Base-by-base conservation (phyloP, 2,888 invertebrate genomes). In the Tenodera sinensis region DNA sequence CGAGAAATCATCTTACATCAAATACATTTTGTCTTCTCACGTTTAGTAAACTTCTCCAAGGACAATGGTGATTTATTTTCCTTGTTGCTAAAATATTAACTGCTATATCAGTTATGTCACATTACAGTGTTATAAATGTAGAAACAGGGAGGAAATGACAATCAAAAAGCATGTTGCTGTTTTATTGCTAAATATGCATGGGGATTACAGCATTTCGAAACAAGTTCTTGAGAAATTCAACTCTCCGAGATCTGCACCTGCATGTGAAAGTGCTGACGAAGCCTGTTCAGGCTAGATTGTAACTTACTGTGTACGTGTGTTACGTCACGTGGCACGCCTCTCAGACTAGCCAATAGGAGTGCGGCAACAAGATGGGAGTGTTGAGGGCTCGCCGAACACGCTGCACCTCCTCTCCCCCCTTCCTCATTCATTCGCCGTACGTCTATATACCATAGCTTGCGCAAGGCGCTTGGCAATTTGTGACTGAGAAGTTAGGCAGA, bases 331-430 rank as follows among this genome's bases (percentile, higher is more conserved):
- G 88, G 54, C 47, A 71, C 88, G 88, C 88, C 84, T 84, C 84
- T 47, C 27, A 25, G 1, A 28, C 34, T 12, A 81, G 15, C 88
- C 88, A 88, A 88, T 88, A 54, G 84, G 42, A 30, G 20, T 1
- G 34, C 88, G 83, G 88, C n/a, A 71, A 25, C 34, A 47, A 25
- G 8, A 84, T 81, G 88, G 88, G 88, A 81, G 88, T 88, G 88
- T 88, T 27, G 84, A 20, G 85, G 88, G 88, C 84, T 84, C 42
- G 84, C n/a, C 71, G 28, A 71, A 28, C 34, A 34, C 25, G 28
- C 84, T 12, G 71, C 28, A 42, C 25, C n/a, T 28, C 30, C 28
- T 12, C 83, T 30, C 34, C 27, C 89, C 86, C 85, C 81, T n/a
- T 2, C 88, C 88, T 88, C 88, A 88, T 88, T 88, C 88, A 88